These are phyloP conservation scores for Narcine bancroftii DNA, from an alignment of 2,113 vertebrate species.

Conservation along the genomic window DNA sequence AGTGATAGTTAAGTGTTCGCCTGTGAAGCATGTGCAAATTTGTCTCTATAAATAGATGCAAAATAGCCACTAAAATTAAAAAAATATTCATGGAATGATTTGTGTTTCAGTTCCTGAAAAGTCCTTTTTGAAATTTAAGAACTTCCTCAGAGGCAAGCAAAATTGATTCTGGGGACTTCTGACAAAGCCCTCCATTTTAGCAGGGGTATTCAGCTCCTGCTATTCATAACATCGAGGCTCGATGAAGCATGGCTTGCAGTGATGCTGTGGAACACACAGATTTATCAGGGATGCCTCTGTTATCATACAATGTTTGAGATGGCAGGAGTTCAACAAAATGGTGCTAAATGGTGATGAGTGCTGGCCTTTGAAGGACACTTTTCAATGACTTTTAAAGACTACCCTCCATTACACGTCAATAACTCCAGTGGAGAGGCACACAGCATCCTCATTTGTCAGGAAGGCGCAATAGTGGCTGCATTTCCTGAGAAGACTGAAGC, in stretches of 20 bases:
- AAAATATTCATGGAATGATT: neutral
- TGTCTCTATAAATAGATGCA: neutral
- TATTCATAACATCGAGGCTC: neutral
- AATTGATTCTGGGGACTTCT: neutral
- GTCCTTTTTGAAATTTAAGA: neutral
- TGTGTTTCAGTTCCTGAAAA: neutral
- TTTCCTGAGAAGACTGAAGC: no score
- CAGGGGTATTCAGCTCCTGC: neutral
- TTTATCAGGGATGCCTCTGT: neutral
- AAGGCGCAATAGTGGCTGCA: no score
- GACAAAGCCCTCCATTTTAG: neutral
- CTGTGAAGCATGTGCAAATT: neutral
- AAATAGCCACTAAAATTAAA: neutral
- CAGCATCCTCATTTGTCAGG: no score
- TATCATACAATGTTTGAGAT: neutral
- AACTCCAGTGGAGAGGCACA: no score
- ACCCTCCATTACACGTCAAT: no score
- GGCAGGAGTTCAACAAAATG: neutral
- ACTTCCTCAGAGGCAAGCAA: neutral
- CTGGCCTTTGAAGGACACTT: neutral
- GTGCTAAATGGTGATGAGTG: neutral
- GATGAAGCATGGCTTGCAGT: neutral
- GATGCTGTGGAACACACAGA: neutral
- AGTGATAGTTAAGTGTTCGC: neutral
- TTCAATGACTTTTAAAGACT: neutral